phyloP scores from a whole-genome alignment of 2,888 invertebrate species.

The Nudaria mundana region DNA sequence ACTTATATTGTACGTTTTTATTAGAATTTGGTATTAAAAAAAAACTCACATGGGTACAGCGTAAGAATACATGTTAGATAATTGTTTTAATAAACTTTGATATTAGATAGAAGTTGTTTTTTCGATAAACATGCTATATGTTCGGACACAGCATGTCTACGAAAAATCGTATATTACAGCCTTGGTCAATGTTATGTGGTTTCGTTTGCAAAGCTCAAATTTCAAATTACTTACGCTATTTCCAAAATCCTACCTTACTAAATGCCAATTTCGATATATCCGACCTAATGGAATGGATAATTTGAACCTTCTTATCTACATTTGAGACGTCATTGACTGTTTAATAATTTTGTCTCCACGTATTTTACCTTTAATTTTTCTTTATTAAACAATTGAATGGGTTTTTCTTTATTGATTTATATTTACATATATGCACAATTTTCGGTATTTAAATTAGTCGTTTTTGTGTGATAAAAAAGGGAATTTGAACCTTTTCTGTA shows the following conservation, averaged over 20 bases:
- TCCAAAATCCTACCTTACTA: slow-evolving; percentile 27
- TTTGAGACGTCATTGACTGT: slow-evolving; percentile 14
- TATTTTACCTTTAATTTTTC: slow-evolving; percentile 1
- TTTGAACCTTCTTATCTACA: slow-evolving; percentile 36
- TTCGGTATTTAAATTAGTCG: not conserved
- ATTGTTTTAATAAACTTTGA: no score
- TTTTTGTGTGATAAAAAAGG: not conserved
- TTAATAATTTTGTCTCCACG: slow-evolving; percentile 8
- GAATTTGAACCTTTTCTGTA: not conserved
- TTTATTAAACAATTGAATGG: not conserved
- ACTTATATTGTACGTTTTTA: no score
- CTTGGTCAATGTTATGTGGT: slow-evolving; percentile 21
- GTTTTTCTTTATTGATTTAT: not conserved
- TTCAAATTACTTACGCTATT: slow-evolving; percentile 23
- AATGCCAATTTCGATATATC: slow-evolving; percentile 34
- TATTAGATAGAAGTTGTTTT: slow-evolving; percentile 15
- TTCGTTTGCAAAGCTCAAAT: slow-evolving; percentile 8
- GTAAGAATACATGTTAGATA: no score
- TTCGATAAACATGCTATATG: no score
- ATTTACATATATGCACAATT: no score
- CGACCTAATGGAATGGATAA: slow-evolving; percentile 45
- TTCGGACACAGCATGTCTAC: slow-evolving; percentile 14
- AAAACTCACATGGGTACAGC: no score
- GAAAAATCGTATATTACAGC: slow-evolving; percentile 18
- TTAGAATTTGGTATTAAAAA: no score